Evolutionary conservation across 2,888 invertebrate genomes (phyloP).

Genomic region (Hemithea aestivaria): DNA sequence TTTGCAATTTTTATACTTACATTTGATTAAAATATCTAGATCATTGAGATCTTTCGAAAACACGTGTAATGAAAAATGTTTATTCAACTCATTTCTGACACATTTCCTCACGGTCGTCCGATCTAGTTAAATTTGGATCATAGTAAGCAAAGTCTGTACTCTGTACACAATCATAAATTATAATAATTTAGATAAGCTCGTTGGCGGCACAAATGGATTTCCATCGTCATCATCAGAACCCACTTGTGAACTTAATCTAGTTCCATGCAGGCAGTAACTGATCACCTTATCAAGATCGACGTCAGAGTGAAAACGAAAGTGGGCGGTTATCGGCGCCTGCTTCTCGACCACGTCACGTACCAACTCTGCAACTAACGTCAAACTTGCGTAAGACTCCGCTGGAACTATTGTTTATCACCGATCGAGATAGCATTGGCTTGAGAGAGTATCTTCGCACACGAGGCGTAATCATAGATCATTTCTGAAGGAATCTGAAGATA

Average conservation of each 20-base stretch:
- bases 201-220: not conserved
- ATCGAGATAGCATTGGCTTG: slow-evolving; percentile 1
- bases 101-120: not conserved
- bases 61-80: not conserved
- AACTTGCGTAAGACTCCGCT: slow-evolving; percentile 41
- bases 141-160: not conserved
- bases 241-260: slow-evolving; percentile 26
- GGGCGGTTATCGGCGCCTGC: slow-evolving; percentile 53
- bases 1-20: slow-evolving; percentile 8
- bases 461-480: too few species aligned
- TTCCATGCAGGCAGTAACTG: slow-evolving; percentile 32
- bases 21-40: not conserved
- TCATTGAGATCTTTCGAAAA: not conserved
- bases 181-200: not conserved
- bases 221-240: slow-evolving; percentile 1
- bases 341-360: slow-evolving; percentile 42
- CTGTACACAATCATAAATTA: not conserved
- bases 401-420: slow-evolving; percentile 37
- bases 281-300: slow-evolving; percentile 53
- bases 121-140: too few species aligned
- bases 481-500: too few species aligned
- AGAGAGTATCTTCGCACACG: too few species aligned
- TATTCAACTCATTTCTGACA: not conserved
- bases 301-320: slow-evolving; percentile 60
- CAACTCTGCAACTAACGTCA: slow-evolving; percentile 43